Conservation (phyloP, 2,888 invertebrate genomes). For the Amphipoea oculea region DNA sequence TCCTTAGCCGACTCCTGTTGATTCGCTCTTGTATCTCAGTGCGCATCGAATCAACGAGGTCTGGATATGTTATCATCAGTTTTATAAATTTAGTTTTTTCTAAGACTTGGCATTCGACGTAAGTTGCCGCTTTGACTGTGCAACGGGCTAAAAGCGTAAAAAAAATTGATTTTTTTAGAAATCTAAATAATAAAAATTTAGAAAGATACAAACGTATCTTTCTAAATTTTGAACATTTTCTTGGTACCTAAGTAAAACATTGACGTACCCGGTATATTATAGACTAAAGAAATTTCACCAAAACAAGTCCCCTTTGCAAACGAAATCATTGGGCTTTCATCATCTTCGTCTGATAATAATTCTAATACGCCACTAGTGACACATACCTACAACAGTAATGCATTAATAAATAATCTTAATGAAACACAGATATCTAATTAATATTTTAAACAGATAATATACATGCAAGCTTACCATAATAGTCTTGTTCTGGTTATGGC, state of each 20-base stretch:
- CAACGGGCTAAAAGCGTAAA: conserved; percentile 81
- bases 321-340: conserved; percentile 89
- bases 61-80: conserved; percentile 87
- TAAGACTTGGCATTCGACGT: conserved; percentile 89
- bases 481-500: conserved; percentile 87
- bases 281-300: conserved; percentile 88
- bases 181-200: too few species aligned
- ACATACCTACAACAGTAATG: conserved; percentile 79
- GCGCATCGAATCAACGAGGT: conserved; percentile 80
- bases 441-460: conserved; percentile 49
- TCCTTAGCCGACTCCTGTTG: conserved; percentile 72
- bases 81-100: conserved; percentile 87
- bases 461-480: conserved; percentile 83
- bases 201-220: too few species aligned
- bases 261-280: conserved; percentile 85
- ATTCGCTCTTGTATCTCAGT: conserved; percentile 81
- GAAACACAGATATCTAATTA: conserved; percentile 40
- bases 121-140: conserved; percentile 88
- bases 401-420: conserved; percentile 21
- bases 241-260: not conserved
- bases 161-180: too few species aligned
- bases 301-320: conserved; percentile 88
- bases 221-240: not conserved
- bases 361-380: conserved; percentile 88
- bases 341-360: conserved; percentile 89